Percentiles rank a stretch among this genome's conserved stretches.
Evolutionary conservation across 2,113 vertebrate genomes (phyloP).

Genomic region (Cisticola juncidis): DNA sequence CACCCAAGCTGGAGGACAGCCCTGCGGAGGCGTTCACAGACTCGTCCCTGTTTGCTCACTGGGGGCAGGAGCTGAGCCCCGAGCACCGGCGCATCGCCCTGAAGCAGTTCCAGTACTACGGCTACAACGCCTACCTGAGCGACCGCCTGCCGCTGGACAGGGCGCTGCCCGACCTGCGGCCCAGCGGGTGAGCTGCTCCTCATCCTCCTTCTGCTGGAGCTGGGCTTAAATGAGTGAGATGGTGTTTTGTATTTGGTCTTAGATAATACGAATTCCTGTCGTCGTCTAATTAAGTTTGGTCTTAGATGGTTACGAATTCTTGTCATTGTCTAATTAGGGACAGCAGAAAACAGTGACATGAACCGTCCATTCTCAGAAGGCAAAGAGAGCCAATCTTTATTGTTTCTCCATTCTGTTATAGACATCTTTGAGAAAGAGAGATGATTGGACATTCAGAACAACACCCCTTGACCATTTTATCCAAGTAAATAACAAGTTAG

Average conservation of each 20-base stretch:
- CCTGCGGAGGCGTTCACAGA: constrained; percentile 86
- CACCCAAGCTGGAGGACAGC: constrained; percentile 82
- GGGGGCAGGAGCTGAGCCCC: constrained; percentile 92
- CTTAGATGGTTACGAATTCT: background rate
- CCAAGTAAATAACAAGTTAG: too few relatives aligned
- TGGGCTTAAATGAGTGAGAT: background rate
- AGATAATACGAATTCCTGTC: background rate
- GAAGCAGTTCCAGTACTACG: constrained; percentile 96
- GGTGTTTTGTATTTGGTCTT: background rate
- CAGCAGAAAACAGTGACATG: too few relatives aligned
- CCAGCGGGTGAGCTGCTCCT: constrained; percentile 82
- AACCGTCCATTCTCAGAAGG: too few relatives aligned
- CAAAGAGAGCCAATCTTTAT: too few relatives aligned
- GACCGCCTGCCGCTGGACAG: constrained; percentile 90
- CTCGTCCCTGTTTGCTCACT: constrained; percentile 93
- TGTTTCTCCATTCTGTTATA: too few relatives aligned
- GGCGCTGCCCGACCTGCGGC: constrained; percentile 89
- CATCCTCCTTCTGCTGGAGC: background rate
- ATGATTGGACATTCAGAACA: too few relatives aligned
- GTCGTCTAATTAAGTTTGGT: background rate
- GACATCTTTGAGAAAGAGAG: too few relatives aligned
- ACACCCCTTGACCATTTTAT: too few relatives aligned
- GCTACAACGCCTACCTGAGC: constrained; percentile 97
- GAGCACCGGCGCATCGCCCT: constrained; percentile 87
- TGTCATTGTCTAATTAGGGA: too few relatives aligned